Percentiles rank a stretch among this genome's conserved stretches.
These are phyloP conservation scores for Dicyrtoma fusca DNA, from an alignment of 2,888 invertebrate species.

Conservation along the genomic window DNA sequence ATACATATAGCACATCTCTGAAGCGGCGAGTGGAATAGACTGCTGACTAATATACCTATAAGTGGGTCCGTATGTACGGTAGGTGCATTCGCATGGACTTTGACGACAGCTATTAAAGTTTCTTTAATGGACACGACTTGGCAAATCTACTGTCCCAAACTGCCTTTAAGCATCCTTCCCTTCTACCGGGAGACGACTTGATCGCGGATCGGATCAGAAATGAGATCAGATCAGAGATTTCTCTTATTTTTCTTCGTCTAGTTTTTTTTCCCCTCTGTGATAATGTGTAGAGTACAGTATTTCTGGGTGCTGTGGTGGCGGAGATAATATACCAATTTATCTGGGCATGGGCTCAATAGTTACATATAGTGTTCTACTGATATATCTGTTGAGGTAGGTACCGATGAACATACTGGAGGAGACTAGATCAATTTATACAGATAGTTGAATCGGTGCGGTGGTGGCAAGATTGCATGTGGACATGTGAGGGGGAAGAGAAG, in stretches of 20 bases:
- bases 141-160: neutral
- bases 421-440: neutral
- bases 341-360: too few species aligned
- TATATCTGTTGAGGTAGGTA: too few species aligned
- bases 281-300: neutral
- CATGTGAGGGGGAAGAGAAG: neutral
- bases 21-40: too few species aligned
- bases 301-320: too few species aligned
- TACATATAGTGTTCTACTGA: too few species aligned
- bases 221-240: slow-evolving; percentile 13
- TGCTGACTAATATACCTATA: too few species aligned
- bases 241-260: neutral
- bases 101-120: too few species aligned
- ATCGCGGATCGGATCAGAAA: slow-evolving; percentile 1
- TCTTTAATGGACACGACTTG: too few species aligned
- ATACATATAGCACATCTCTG: too few species aligned
- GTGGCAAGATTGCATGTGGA: neutral
- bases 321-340: too few species aligned
- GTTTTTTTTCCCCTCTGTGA: neutral
- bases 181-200: neutral
- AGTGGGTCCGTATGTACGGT: too few species aligned
- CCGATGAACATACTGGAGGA: neutral
- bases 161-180: neutral
- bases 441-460: neutral
- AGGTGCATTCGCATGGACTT: too few species aligned